Conservation (phyloP, 2,113 vertebrate species). For the Talpa occidentalis region DNA sequence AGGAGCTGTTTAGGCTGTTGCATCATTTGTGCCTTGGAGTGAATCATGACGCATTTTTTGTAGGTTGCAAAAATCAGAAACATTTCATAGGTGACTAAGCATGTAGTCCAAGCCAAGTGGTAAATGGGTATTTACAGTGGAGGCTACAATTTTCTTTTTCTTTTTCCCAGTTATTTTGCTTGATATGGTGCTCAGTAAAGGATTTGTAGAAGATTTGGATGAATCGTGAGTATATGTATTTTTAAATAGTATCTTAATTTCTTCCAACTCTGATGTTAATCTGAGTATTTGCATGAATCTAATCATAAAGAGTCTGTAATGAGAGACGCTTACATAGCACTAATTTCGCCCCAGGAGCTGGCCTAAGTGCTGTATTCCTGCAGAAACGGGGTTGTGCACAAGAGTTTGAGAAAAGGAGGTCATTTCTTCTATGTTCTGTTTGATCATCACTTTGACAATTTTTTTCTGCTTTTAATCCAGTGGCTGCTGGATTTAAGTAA, state of each 20-base stretch:
- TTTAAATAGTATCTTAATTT: neutral
- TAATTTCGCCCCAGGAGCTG: neutral
- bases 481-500: neutral
- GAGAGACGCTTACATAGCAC: neutral
- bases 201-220: slow-evolving; percentile 95
- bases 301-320: neutral
- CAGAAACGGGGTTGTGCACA: neutral
- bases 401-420: neutral
- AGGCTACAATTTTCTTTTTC: neutral
- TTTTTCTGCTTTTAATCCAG: neutral
- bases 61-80: neutral
- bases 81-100: neutral
- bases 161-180: slow-evolving; percentile 83
- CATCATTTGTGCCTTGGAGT: neutral
- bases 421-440: neutral
- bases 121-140: neutral
- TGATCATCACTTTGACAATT: neutral
- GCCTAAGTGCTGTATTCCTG: neutral
- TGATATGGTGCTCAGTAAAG: slow-evolving; percentile 84
- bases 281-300: neutral
- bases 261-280: neutral
- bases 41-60: neutral
- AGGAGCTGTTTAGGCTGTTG: neutral
- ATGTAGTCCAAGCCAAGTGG: neutral
- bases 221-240: slow-evolving; percentile 92